These are phyloP conservation scores for Lacanobia oleracea DNA, from an alignment of 2,888 invertebrate genomes.

Conservation along the genomic window DNA sequence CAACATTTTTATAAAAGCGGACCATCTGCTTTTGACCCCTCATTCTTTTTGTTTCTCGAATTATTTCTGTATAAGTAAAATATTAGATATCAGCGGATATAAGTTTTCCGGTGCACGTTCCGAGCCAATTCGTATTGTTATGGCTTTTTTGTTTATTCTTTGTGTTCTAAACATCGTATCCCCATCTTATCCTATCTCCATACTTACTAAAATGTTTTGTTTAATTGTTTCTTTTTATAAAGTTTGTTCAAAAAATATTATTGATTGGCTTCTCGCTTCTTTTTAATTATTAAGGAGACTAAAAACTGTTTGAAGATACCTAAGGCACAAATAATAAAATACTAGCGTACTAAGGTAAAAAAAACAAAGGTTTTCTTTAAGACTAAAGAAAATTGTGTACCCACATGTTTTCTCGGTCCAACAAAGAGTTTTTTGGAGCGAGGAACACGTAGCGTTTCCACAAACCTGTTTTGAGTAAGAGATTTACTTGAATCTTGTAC, in stretches of 20 bases:
- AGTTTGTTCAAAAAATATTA: background rate
- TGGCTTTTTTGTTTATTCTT: slow-evolving; percentile 62
- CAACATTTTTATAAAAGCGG: slow-evolving; percentile 91
- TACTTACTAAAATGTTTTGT: background rate
- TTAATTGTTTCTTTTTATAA: background rate
- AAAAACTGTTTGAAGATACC: background rate
- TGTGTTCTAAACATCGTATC: slow-evolving; percentile 35
- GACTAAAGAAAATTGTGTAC: slow-evolving; percentile 5
- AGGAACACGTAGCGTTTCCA: slow-evolving; percentile 53
- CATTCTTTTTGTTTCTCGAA: slow-evolving; percentile 90
- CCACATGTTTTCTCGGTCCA: slow-evolving; percentile 28
- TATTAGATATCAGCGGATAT: slow-evolving; percentile 78
- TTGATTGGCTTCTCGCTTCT: too few relatives aligned
- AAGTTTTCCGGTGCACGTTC: slow-evolving; percentile 77
- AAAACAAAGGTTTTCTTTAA: background rate
- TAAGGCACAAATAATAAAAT: too few relatives aligned
- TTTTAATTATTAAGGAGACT: background rate
- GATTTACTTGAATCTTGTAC: slow-evolving; percentile 71
- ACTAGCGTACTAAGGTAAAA: too few relatives aligned
- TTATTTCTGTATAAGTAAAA: slow-evolving; percentile 88
- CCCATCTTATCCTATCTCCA: background rate
- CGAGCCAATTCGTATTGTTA: slow-evolving; percentile 70
- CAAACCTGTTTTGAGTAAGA: slow-evolving; percentile 66
- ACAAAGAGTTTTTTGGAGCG: slow-evolving; percentile 38
- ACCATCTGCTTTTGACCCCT: slow-evolving; percentile 91